Evolutionary conservation across 2,888 invertebrate species (phyloP), one percentile per base, ranked within the genome.

Genomic region (Lycocerus yunnanus): DNA sequence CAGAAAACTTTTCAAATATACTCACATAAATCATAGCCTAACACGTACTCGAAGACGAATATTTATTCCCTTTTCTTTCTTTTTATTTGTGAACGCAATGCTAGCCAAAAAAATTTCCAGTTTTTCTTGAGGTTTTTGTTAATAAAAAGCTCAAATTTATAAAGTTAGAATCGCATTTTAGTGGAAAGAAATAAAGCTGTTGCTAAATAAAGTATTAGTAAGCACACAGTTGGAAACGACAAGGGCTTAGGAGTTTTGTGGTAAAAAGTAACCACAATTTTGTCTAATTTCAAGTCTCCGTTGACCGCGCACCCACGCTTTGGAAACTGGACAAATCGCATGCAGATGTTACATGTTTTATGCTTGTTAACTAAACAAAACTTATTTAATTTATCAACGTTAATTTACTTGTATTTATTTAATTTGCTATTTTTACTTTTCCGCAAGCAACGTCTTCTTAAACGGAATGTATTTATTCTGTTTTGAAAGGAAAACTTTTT

Each of bases 11-110:
- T 82, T 82, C 81, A 81, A 82, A 82, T 84, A 72, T 73, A 83
- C 83, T 82, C 81, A 78, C 82, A 83, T 85, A 85, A 85, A 85
- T 85, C 85, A 85, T 83, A 84, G 84, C 82, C 83, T 84, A 72
- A 69, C 67, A 72, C 72, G 69, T 69, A 71, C 58, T 66, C 71
- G 43, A 69, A 72, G 69, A 59, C 61, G 61, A 75, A 75, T 72
- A 68, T 69, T 71, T 72, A 69, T 71, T 67, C 69, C 58, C 66
- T 60, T 21, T 70, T 61, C 27, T 67, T 43, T 60, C 70, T 24
- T 15, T 66, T 61, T 21, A 69, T 58, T 58, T 58, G 68, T 67
- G 58, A 21, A 15, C 27, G 20, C 59, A 15, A 69, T 43, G 14
- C 13, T 16, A 18, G 16, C 20, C 18, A 63, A 63, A 63, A 63